Base-by-base conservation (phyloP, 2,888 invertebrate genomes). In the Drosophila pseudotalamancana region DNA sequence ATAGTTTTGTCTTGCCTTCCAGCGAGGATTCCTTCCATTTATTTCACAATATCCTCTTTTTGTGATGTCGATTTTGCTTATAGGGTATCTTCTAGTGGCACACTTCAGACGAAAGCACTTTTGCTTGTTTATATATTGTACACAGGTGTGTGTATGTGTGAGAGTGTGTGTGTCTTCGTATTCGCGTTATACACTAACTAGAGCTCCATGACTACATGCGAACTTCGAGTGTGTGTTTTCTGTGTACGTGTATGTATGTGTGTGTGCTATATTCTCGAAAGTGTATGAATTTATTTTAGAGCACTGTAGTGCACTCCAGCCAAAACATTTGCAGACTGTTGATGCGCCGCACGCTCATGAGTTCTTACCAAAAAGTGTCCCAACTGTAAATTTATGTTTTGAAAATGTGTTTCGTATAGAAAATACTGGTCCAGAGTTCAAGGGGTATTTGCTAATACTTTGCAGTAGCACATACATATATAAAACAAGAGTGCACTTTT, bases 271-370 rank as follows among this genome's bases (percentile, higher is more conserved):
- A 25, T 11, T 27, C 35, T 35, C 23, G 12, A n/a, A 19, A 54
- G 37, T 37, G 14, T 49, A 19, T 19, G 27, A 14, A 49, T 37
- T 16, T 27, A 37, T 19, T 49, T 37, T 37, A 6, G 37, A 19
- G 35, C 12, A 37, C 27, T 37, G 6, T 27, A 49, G 37, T 37
- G 27, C 49, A 49, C 49, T 37, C 9, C 27, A 49, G 27, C 18
- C 27, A 12, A 1, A 9, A 12, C 23, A 19, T 35, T n/a, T 23
- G 34, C 23, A 25, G 18, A 34, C 11, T 16, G 23, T 23, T 23
- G 32, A 23, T 23, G 1, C 34, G 9, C n/a, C 6, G n/a, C 23
- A 9, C 23, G 12, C 40, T 12, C n/a, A 6, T 1, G 6, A 4
- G 39, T 6, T 14, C 23, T 9, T n/a, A 9, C 37, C 14, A 18